Percentiles rank a stretch among this genome's conserved stretches.
These are phyloP conservation scores for Ovis canadensis DNA, from an alignment of 2,113 vertebrate genomes.

Conservation along the genomic window DNA sequence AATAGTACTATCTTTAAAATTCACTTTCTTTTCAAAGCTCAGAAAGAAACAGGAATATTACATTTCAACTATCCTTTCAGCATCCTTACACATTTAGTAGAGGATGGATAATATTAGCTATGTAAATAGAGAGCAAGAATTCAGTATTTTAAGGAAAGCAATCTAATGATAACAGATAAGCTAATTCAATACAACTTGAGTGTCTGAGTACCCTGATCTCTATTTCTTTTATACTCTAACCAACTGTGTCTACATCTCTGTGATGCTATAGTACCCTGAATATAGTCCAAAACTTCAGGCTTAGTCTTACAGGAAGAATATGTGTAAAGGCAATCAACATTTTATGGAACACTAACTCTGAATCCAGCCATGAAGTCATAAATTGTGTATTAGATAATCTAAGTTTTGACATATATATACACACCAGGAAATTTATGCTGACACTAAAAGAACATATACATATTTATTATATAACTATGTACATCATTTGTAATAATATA, in stretches of 20 bases:
- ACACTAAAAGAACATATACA: not conserved
- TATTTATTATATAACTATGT: not conserved
- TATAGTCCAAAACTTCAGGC: not conserved
- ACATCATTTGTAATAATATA: not conserved
- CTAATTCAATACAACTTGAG: not conserved
- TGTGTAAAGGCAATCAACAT: not conserved
- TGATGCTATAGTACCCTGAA: not conserved
- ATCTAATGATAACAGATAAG: not conserved
- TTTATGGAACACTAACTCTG: not conserved
- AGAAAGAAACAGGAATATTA: not conserved
- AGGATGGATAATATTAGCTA: not conserved
- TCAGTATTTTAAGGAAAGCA: not conserved
- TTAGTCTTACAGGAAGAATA: not conserved
- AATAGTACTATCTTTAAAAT: constrained; percentile 35
- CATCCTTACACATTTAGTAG: not conserved
- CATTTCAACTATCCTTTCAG: not conserved
- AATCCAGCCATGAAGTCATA: not conserved
- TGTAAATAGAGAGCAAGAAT: constrained; percentile 18
- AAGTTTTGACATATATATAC: not conserved
- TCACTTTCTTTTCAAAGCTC: constrained; percentile 12
- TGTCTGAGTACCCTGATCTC: not conserved
- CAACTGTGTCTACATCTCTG: not conserved
- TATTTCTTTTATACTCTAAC: constrained; percentile 14
- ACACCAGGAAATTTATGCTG: not conserved
- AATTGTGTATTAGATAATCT: not conserved